A percentile compares a stretch with the other conserved stretches of the same genome.
Conservation (phyloP, 2,797 vertebrate genomes). For the Leuciscus waleckii region DNA sequence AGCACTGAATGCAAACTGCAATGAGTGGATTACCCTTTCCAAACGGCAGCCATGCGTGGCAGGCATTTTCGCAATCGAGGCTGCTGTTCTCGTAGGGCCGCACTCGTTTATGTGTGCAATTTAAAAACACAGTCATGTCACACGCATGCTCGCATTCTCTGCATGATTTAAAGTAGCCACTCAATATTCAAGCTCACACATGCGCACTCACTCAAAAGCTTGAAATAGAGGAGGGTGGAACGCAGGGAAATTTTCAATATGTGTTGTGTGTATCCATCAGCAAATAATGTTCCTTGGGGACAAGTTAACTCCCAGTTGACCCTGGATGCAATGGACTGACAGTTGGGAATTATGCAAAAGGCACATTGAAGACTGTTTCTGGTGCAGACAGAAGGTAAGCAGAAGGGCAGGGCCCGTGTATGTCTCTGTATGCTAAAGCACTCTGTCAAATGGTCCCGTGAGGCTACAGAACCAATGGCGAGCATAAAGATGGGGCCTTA, state of each 20-base stretch:
- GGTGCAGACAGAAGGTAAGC: conserved; percentile 46
- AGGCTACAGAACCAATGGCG: conserved; percentile 55
- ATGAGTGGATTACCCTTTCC: conserved; percentile 83
- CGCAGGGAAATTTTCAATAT: conserved; percentile 58
- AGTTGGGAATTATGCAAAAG: conserved; percentile 53
- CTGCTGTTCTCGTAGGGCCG: conserved; percentile 69
- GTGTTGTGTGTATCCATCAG: conserved; percentile 56
- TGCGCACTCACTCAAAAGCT: conserved; percentile 15
- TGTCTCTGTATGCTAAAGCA: conserved; percentile 38
- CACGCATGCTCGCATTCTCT: conserved; percentile 29
- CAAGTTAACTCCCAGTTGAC: conserved; percentile 62
- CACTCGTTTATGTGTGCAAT: conserved; percentile 74
- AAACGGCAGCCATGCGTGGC: conserved; percentile 78
- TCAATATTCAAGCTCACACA: conserved; percentile 38
- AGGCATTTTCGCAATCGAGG: conserved; percentile 77
- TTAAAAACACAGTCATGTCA: conserved; percentile 48
- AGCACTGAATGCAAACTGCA: conserved; percentile 78
- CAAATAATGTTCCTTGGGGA: conserved; percentile 58
- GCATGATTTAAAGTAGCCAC: conserved; percentile 69
- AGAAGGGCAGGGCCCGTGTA: conserved; percentile 42
- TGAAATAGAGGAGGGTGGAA: conserved; percentile 32
- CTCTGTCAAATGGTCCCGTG: conserved; percentile 45
- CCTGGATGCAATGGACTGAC: conserved; percentile 61
- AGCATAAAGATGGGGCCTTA: conserved; percentile 50
- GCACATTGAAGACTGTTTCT: conserved; percentile 53